phyloP scores from a whole-genome alignment of 2,113 vertebrate genomes.

The Dicerorhinus sumatrensis region DNA sequence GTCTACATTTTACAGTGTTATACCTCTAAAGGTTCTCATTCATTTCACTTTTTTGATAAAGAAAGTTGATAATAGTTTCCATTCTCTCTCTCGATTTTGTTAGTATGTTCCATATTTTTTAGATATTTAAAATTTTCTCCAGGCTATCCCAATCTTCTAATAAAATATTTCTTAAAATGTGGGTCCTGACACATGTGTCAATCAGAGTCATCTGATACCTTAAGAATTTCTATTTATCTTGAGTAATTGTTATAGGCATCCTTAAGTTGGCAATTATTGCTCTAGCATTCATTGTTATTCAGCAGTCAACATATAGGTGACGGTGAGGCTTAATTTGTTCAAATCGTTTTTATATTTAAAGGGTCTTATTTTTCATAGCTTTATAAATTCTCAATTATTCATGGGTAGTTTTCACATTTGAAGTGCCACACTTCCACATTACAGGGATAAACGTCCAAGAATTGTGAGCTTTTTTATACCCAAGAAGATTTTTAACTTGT shows the following conservation, averaged over 20 bases:
- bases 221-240: neutral
- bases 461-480: neutral
- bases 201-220: neutral
- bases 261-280: neutral
- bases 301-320: neutral
- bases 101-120: neutral
- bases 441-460: slow-evolving; percentile 40
- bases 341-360: slow-evolving; percentile 42
- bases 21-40: neutral
- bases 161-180: neutral
- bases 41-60: neutral
- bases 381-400: slow-evolving; percentile 56
- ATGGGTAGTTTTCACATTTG: neutral
- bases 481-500: slow-evolving; percentile 57
- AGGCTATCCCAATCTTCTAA: neutral
- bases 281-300: neutral
- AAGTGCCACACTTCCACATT: slow-evolving; percentile 34
- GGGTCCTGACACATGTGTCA: neutral
- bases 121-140: neutral
- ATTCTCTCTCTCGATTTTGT: neutral
- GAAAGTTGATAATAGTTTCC: neutral
- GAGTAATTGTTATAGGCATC: neutral
- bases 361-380: neutral
- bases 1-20: no score
- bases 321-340: neutral